Base-by-base conservation (phyloP, 2,888 invertebrate species). In the Agriopis leucophaearia region DNA sequence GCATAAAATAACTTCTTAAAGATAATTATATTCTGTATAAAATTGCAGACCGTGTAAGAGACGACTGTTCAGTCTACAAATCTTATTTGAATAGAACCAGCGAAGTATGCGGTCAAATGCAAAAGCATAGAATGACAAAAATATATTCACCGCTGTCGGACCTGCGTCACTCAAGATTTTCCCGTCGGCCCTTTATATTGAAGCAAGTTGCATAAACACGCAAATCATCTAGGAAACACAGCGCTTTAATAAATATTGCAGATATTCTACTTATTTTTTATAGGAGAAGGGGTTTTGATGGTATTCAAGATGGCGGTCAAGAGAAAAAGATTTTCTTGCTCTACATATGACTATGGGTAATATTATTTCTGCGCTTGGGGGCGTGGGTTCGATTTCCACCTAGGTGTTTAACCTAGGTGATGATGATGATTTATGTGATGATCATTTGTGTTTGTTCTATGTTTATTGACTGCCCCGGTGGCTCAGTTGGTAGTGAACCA, bases 111-210 rank as follows among this genome's bases (percentile, higher is more conserved):
- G 77, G 78, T 77, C 81, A 81, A 81, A 84, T 82, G 81, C 77
- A 80, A 81, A 82, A 81, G 80, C 78, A 77, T 65, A 77, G 81
- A 84, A 84, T 85, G 87, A 87, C 85, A 82, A 86, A 86, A 87
- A 86, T 88, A 84, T 85, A 83, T 87, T 83, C 81, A 72, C 78
- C 76, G 78, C 85, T 86, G 88, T 88, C 88, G 75, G 83, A 87
- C 88, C 88, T 84, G 81, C 78, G 84, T 88, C 88, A 88, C 82
- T 84, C 85, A 81, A 83, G 82, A 83, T 87, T 85, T 82, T 80
- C 80, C 74, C 71, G 73, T 67, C 69, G 76, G 76, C 80, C 83
- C 81, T 83, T 85, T 83, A 81, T 81, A 83, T 77, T 69, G 75
- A 75, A 78, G 76, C 78, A 81, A 85, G 81, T 83, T 83, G 81